A percentile compares a stretch with the other conserved stretches of the same genome.
These are phyloP conservation scores for Orycteropus afer DNA, from an alignment of 2,113 vertebrate genomes.

Conservation along the genomic window DNA sequence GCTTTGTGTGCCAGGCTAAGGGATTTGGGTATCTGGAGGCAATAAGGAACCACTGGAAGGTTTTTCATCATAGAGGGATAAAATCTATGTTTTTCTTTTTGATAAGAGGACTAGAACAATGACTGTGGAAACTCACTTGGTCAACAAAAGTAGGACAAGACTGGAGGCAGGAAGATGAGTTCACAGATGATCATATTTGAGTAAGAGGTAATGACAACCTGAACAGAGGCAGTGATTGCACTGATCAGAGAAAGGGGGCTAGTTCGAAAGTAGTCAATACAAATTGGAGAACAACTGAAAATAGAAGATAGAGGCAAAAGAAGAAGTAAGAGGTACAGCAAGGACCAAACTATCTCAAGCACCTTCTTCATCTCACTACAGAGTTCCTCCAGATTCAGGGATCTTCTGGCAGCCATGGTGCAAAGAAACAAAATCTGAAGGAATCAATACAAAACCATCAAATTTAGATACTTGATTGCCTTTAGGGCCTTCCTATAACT, in stretches of 20 bases:
- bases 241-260: not conserved
- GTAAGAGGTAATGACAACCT: not conserved
- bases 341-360: not conserved
- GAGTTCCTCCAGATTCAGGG: not conserved
- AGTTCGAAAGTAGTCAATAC: not conserved
- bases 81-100: constrained; percentile 5
- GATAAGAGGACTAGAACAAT: not conserved
- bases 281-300: not conserved
- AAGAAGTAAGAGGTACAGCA: not conserved
- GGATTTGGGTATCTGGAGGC: not conserved
- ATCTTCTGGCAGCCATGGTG: not conserved
- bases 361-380: not conserved
- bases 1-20: not conserved
- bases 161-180: not conserved
- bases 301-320: not conserved
- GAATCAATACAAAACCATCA: not conserved
- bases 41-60: not conserved
- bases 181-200: not conserved
- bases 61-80: not conserved
- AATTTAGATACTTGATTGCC: not conserved
- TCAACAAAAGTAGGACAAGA: not conserved
- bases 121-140: not conserved
- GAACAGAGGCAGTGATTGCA: not conserved
- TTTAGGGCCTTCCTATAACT: not conserved
- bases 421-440: not conserved